Evolutionary conservation across 2,113 vertebrate species (phyloP).

Genomic region (Pimephales promelas): DNA sequence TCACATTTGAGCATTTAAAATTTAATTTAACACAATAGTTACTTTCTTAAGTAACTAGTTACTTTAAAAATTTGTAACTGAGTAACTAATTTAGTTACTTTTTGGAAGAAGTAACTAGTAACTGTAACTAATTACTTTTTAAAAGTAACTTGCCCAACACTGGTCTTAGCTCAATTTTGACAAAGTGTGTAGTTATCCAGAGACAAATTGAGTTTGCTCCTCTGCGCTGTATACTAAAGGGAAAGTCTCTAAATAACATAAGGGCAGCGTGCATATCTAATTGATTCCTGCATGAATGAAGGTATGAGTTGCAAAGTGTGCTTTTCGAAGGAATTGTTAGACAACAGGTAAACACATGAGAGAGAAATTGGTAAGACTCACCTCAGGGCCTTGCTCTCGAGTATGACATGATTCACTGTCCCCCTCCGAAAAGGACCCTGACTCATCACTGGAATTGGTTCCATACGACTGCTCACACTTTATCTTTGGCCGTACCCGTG

Average conservation of each 20-base stretch:
- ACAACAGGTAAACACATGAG: conserved; percentile 12
- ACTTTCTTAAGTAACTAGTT: too few relatives aligned
- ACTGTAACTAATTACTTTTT: too few relatives aligned
- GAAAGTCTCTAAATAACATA: not conserved
- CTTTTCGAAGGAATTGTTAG: not conserved
- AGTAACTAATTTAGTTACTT: too few relatives aligned
- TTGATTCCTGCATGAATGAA: conserved; percentile 1
- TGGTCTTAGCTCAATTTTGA: not conserved
- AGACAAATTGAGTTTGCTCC: not conserved
- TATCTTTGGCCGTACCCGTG: conserved; percentile 90
- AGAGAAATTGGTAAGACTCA: conserved; percentile 69
- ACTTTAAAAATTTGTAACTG: too few relatives aligned
- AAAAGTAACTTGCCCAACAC: too few relatives aligned
- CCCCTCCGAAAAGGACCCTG: conserved; percentile 97
- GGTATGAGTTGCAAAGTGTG: not conserved
- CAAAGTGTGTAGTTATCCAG: not conserved
- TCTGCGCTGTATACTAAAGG: not conserved
- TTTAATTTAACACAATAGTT: too few relatives aligned
- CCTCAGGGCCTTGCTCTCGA: conserved; percentile 94
- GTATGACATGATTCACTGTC: conserved; percentile 98
- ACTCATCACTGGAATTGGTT: conserved; percentile 99
- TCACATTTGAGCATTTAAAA: too few relatives aligned
- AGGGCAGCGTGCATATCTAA: conserved; percentile 12
- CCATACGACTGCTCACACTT: conserved; percentile 99
- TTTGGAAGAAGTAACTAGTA: too few relatives aligned